phyloP scores from a whole-genome alignment of 2,113 vertebrate genomes.

The Sebastes fasciatus region DNA sequence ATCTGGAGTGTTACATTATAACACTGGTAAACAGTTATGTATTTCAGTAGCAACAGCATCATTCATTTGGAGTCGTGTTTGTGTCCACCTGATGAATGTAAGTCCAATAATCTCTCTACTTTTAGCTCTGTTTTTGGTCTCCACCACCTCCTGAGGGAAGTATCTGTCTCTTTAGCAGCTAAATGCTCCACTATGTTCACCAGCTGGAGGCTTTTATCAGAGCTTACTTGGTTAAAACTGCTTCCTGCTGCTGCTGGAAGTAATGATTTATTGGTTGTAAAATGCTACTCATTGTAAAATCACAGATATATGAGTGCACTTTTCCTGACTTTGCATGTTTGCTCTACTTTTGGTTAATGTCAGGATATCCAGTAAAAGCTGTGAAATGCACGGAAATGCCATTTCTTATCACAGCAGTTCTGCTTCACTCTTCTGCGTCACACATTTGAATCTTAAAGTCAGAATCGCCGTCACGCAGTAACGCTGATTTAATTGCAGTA shows the following conservation, averaged over 20 bases:
- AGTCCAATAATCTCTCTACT: not conserved
- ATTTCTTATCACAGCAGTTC: not conserved
- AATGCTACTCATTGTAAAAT: not conserved
- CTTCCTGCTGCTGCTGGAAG: not conserved
- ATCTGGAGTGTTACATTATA: too few relatives aligned
- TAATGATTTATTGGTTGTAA: not conserved
- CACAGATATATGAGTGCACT: not conserved
- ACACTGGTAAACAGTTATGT: too few relatives aligned
- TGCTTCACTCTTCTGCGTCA: constrained; percentile 19
- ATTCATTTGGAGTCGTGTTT: not conserved
- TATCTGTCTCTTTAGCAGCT: not conserved
- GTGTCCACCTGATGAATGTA: not conserved
- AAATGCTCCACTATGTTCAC: not conserved
- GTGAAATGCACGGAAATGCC: not conserved
- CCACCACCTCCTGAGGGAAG: not conserved
- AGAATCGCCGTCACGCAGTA: not conserved
- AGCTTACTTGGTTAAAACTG: too few relatives aligned
- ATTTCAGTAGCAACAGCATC: not conserved
- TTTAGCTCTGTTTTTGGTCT: constrained; percentile 3
- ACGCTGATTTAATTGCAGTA: constrained; percentile 25
- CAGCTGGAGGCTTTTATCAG: not conserved
- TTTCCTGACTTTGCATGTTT: not conserved
- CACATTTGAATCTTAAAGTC: not conserved
- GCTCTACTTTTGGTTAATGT: not conserved
- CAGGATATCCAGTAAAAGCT: constrained; percentile 7